Base-by-base conservation (phyloP, 2,797 vertebrate species). In the Brachyrhaphis roseni region DNA sequence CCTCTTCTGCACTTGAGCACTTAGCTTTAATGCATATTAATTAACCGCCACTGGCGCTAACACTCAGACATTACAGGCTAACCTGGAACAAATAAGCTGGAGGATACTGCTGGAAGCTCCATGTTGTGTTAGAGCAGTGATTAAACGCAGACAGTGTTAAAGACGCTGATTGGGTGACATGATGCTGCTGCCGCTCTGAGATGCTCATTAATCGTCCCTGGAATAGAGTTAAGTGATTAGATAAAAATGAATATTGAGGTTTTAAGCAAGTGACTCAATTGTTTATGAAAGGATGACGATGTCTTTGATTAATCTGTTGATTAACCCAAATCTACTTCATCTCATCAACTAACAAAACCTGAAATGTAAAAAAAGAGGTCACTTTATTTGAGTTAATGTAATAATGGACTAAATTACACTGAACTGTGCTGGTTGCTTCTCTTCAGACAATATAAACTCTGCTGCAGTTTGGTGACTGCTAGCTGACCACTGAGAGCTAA, bases 11-110 rank as follows among this genome's bases (percentile, higher is more conserved):
- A 93, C 92, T 89, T 88, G 84, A 90, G 76, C 18, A 72, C 86
- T 87, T 78, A 78, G 78, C 78, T 86, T 84, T 86, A 90, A 86
- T 89, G 87, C 90, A 91, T 87, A 92, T 92, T 91, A 85, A 93
- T 90, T 90, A 75, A 87, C 78, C 82, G 68, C 72, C 26, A 75
- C 82, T 86, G 80, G 78, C 76, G 39, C 3, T 8, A 59, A 83
- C 78, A 23, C 43, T 64, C 62, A 74, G 43, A 72, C 78, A 84
- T 28, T 82, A 26, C 72, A 59, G 31, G 53, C 47, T 81, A 77
- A 82, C 84, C 12, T 76, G 78, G 76, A 71, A 36, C 75, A 87
- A 85, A 79, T 71, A 74, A 45, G 75, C 41, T 20, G 75, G 41
- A 53, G 43, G 13, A 70, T 76, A 45, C 64, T 64, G 76, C 36